A percentile compares a stretch with the other conserved stretches of the same genome.
phyloP scores from a whole-genome alignment of 2,888 invertebrate species.

The Nomada flava region DNA sequence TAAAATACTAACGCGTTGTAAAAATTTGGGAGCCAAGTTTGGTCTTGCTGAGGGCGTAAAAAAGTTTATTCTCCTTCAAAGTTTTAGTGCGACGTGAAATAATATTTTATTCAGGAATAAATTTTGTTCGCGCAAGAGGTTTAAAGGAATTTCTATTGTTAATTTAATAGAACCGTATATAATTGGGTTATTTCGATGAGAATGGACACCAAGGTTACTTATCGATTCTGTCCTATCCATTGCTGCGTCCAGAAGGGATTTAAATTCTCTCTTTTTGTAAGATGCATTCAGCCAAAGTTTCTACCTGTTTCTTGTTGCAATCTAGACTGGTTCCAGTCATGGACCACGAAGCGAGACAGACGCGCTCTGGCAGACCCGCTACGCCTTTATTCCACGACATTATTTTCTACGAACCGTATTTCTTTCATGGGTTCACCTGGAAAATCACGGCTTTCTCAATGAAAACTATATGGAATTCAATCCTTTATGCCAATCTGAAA shows the following conservation, averaged over 20 bases:
- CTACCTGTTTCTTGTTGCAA: slow-evolving; percentile 49
- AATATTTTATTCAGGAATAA: background rate
- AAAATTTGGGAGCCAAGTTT: no score
- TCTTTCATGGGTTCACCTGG: slow-evolving; percentile 25
- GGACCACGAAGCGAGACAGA: slow-evolving; percentile 63
- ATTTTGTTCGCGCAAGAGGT: no score
- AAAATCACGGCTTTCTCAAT: slow-evolving; percentile 16
- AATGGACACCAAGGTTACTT: background rate
- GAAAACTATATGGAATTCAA: background rate
- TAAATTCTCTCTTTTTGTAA: slow-evolving; percentile 24
- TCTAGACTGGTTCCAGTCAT: slow-evolving; percentile 68
- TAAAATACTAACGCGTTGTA: no score
- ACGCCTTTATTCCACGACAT: slow-evolving; percentile 47
- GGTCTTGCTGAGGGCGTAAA: background rate
- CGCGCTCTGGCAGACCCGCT: slow-evolving; percentile 59
- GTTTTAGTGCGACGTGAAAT: background rate
- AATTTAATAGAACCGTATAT: background rate
- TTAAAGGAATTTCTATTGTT: background rate
- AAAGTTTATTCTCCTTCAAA: background rate
- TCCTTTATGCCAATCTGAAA: background rate
- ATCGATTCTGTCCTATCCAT: background rate
- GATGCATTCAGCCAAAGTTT: slow-evolving; percentile 43
- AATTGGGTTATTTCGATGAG: background rate
- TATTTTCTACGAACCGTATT: slow-evolving; percentile 51
- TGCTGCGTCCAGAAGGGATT: slow-evolving; percentile 5